Conservation (phyloP, 2,888 invertebrate genomes). For the Acronicta aceris region DNA sequence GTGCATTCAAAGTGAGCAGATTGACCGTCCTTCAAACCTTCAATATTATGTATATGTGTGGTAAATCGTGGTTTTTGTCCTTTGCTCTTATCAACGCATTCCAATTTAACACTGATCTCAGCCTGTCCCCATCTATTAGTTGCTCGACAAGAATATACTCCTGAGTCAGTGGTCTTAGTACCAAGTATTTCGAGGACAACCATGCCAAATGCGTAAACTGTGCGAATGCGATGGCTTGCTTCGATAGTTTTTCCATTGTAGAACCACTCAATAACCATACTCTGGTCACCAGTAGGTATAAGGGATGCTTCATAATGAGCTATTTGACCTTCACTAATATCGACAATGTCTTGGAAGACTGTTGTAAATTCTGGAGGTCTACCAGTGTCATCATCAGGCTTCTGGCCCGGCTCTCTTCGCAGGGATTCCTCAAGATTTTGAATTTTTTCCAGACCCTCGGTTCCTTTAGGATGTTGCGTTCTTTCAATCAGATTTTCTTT, state of each 20-base stretch:
- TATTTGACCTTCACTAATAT: conserved; percentile 97
- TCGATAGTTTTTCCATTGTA: conserved; percentile 96
- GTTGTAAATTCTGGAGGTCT: conserved; percentile 96
- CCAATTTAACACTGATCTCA: conserved; percentile 94
- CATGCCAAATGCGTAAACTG: conserved; percentile 99
- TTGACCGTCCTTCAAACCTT: conserved; percentile 96
- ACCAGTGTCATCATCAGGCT: conserved; percentile 93
- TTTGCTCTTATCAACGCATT: conserved; percentile 95
- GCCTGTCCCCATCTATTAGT: conserved; percentile 97
- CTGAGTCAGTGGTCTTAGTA: conserved; percentile 97
- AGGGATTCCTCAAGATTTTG: conserved; percentile 97
- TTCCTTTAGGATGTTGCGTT: conserved; percentile 98
- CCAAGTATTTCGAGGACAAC: conserved; percentile 98
- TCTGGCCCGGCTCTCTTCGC: conserved; percentile 91
- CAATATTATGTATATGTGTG: conserved; percentile 95
- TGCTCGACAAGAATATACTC: conserved; percentile 96
- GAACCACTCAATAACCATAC: conserved; percentile 98
- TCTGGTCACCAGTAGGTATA: conserved; percentile 97
- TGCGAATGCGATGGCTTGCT: conserved; percentile 96
- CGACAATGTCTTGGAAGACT: conserved; percentile 94
- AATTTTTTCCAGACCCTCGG: conserved; percentile 96
- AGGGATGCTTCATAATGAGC: conserved; percentile 99
- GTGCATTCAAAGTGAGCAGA: conserved; percentile 98
- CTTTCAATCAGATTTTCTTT: conserved; percentile 95
- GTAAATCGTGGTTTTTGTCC: conserved; percentile 97